Conservation (phyloP, 2,888 invertebrate genomes). For the Drosophila monieri region DNA sequence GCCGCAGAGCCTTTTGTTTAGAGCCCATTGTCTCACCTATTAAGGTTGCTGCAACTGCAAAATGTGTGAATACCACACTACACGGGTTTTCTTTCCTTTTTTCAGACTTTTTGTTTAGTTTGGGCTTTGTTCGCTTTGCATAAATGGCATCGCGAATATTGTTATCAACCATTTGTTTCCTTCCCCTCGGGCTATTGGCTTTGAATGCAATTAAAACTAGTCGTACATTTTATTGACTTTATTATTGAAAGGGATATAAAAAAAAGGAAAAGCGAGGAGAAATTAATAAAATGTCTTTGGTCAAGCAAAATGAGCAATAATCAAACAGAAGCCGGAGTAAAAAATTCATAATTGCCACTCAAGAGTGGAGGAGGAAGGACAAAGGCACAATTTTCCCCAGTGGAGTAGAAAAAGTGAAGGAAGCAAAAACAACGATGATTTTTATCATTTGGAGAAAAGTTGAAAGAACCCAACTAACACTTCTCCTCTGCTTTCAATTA, state of each 20-base stretch:
- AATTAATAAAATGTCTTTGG: slow-evolving; percentile 34
- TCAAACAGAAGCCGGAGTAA: slow-evolving; percentile 23
- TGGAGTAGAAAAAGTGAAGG: slow-evolving; percentile 4
- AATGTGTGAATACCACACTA: slow-evolving; percentile 35
- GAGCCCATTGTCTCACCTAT: slow-evolving; percentile 49
- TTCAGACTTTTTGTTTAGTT: slow-evolving; percentile 10
- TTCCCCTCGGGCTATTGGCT: slow-evolving; percentile 31
- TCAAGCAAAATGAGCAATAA: slow-evolving; percentile 49
- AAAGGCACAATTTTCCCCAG: slow-evolving; percentile 20
- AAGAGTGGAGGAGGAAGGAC: slow-evolving; percentile 11
- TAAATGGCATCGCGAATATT: slow-evolving; percentile 37
- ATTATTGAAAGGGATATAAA: slow-evolving; percentile 8
- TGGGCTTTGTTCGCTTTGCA: slow-evolving; percentile 1
- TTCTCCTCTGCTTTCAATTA: slow-evolving; percentile 32
- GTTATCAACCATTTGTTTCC: slow-evolving; percentile 23
- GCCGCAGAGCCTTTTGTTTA: slow-evolving; percentile 41
- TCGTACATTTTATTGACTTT: slow-evolving; percentile 31
- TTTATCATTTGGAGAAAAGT: slow-evolving; percentile 25
- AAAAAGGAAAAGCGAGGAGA: slow-evolving; percentile 28
- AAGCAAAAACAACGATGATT: background rate
- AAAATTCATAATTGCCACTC: slow-evolving; percentile 39
- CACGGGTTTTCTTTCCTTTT: background rate
- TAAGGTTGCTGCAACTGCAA: slow-evolving; percentile 37
- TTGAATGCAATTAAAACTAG: slow-evolving; percentile 52
- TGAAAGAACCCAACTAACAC: slow-evolving; percentile 16